Evolutionary conservation across 2,888 invertebrate genomes (phyloP).

Genomic region (Zygaena filipendulae): DNA sequence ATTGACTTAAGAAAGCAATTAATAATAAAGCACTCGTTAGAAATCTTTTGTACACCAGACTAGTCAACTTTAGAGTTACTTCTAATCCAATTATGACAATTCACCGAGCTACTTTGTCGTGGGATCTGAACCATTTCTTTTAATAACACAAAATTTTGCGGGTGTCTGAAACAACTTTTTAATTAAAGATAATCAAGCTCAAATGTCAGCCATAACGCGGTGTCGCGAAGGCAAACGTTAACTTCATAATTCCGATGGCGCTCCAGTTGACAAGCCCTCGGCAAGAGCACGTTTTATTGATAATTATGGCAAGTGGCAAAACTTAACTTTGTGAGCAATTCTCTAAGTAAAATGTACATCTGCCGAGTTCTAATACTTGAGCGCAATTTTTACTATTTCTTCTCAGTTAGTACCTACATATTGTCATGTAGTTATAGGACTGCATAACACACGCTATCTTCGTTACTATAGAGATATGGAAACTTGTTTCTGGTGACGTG

Average conservation of each 20-base stretch:
- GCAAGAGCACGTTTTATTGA: conserved; percentile 51
- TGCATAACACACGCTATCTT: no score
- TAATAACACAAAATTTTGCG: conserved; percentile 50
- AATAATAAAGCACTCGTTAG: no score
- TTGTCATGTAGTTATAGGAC: conserved; percentile 22
- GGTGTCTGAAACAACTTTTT: conserved; percentile 56
- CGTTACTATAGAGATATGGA: no score
- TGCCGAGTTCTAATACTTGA: conserved; percentile 49
- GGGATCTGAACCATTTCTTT: conserved; percentile 50
- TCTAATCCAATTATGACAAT: conserved; percentile 54
- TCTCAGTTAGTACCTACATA: no score
- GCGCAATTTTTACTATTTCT: no score
- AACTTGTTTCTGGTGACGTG: no score
- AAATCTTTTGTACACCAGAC: no score
- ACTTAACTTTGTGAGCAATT: conserved; percentile 47
- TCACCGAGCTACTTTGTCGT: conserved; percentile 48
- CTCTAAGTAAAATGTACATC: conserved; percentile 49
- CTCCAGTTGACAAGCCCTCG: conserved; percentile 37
- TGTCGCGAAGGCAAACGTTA: conserved; percentile 41
- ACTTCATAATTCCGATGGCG: conserved; percentile 49
- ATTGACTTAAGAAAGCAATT: no score
- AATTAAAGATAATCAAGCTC: conserved; percentile 59
- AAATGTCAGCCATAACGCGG: conserved; percentile 51
- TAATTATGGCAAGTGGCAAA: conserved; percentile 54
- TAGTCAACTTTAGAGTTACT: conserved; percentile 29